Conservation (phyloP, 2,113 vertebrate genomes). For the Conger conger region DNA sequence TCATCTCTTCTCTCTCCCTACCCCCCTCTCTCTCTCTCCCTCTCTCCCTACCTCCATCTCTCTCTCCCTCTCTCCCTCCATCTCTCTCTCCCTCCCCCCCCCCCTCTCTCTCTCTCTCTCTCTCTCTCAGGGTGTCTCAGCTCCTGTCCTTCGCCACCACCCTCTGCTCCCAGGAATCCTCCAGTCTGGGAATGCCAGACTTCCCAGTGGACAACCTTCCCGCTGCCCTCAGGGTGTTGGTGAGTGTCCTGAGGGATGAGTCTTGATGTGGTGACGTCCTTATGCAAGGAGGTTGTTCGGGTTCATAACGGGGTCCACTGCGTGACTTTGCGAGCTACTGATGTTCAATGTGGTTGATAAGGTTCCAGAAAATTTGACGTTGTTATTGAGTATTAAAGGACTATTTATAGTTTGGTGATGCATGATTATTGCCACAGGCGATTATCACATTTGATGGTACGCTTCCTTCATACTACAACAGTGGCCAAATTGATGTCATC, state of each 20-base stretch:
- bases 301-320: no score
- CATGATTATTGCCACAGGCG: no score
- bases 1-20: no score
- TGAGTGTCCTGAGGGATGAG: constrained; percentile 59
- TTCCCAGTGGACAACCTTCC: constrained; percentile 91
- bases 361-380: no score
- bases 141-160: constrained; percentile 90
- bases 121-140: constrained; percentile 80
- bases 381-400: no score
- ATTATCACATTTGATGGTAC: no score
- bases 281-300: not conserved
- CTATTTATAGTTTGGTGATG: no score
- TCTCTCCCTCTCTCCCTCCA: constrained; percentile 34
- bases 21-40: constrained; percentile 30
- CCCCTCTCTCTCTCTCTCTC: constrained; percentile 35
- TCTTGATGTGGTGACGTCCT: not conserved
- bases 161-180: constrained; percentile 92
- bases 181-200: constrained; percentile 86
- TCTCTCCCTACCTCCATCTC: constrained; percentile 14
- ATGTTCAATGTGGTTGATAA: no score
- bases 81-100: constrained; percentile 27
- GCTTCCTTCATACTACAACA: no score
- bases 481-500: no score
- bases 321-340: no score
- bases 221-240: constrained; percentile 82